Conservation (phyloP, 2,888 invertebrate genomes). For the Junonia oenone region DNA sequence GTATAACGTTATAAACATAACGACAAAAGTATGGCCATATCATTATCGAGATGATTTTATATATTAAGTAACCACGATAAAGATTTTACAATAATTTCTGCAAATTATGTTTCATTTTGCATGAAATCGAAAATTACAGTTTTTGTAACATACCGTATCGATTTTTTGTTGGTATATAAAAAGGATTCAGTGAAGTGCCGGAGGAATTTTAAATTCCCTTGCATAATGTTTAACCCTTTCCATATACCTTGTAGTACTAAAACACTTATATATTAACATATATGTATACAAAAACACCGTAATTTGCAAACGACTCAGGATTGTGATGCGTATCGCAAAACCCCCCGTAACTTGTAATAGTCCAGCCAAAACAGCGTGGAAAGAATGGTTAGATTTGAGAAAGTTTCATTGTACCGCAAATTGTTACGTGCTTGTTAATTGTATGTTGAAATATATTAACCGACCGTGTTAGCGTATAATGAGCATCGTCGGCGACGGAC, state of each 20-base stretch:
- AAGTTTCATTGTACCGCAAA: conserved; percentile 70
- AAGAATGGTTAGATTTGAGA: conserved; percentile 39
- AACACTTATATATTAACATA: neutral
- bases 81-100: conserved; percentile 38
- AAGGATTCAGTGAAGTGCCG: neutral
- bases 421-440: conserved; percentile 58
- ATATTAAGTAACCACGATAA: conserved; percentile 53
- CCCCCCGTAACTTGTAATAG: conserved; percentile 1
- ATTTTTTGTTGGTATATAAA: neutral
- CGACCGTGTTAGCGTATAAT: conserved; percentile 47
- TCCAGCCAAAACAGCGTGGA: conserved; percentile 23
- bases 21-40: conserved; percentile 74
- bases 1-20: conserved; percentile 59
- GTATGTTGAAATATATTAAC: conserved; percentile 46
- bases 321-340: conserved; percentile 31
- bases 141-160: neutral
- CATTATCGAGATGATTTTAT: conserved; percentile 68
- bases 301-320: conserved; percentile 5
- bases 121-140: conserved; percentile 34
- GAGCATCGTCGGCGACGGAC: conserved; percentile 47
- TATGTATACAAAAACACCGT: conserved; percentile 13
- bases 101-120: conserved; percentile 50
- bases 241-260: neutral
- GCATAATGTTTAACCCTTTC: neutral
- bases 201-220: neutral